Evolutionary conservation across 2,113 vertebrate species (phyloP).

Genomic region (Gorsachius goisagi): DNA sequence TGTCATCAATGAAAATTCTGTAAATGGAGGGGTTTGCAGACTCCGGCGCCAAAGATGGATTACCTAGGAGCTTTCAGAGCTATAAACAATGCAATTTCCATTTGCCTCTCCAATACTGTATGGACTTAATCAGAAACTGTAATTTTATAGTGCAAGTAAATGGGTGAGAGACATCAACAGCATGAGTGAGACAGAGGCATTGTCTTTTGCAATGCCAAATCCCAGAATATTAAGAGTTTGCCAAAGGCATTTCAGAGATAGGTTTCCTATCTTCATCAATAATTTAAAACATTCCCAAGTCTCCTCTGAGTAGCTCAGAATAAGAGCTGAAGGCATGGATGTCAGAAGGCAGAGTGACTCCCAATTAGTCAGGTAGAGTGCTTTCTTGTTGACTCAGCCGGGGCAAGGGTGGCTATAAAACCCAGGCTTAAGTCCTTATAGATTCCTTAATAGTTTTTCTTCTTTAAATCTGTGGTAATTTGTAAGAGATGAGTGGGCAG

Average conservation of each 20-base stretch:
- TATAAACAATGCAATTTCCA: constrained; percentile 18
- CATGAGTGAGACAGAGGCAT: neutral
- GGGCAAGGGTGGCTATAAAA: constrained; percentile 61
- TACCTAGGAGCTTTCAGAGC: constrained; percentile 51
- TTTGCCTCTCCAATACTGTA: neutral
- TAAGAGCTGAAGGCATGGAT: constrained; percentile 61
- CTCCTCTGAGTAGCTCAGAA: constrained; percentile 26
- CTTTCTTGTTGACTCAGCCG: constrained; percentile 57
- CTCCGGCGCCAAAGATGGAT: neutral
- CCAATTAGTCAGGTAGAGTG: constrained; percentile 67
- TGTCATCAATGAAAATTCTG: constrained; percentile 43
- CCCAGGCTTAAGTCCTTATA: neutral
- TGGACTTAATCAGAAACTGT: constrained; percentile 42
- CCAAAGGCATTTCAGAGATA: constrained; percentile 62
- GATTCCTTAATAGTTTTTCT: constrained; percentile 32
- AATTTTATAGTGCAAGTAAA: constrained; percentile 5
- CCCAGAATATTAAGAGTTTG: constrained; percentile 69
- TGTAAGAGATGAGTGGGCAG: constrained; percentile 25
- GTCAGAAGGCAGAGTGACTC: constrained; percentile 64
- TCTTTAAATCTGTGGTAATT: constrained; percentile 33
- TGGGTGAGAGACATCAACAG: neutral
- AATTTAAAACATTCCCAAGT: constrained; percentile 63
- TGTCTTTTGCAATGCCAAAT: constrained; percentile 44
- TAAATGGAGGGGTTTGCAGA: constrained; percentile 28
- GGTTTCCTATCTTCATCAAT: constrained; percentile 68